Percentiles rank a stretch among this genome's conserved stretches.
These are phyloP conservation scores for Machimus atricapillus DNA, from an alignment of 2,888 invertebrate species.

Conservation along the genomic window DNA sequence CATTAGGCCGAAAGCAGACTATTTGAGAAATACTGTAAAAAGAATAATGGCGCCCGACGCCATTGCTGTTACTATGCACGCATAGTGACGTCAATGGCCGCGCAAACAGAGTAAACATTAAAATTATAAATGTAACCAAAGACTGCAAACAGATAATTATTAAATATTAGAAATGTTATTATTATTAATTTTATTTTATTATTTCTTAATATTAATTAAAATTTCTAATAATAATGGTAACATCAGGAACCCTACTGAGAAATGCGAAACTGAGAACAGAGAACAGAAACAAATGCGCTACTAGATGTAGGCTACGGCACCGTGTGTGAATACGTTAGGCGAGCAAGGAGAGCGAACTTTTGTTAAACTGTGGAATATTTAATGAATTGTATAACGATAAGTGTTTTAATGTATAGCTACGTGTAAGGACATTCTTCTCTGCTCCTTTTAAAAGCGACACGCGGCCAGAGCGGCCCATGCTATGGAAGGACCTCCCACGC, in stretches of 20 bases:
- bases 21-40: constrained; percentile 42
- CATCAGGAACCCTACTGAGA: constrained; percentile 15
- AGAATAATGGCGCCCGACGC: neutral
- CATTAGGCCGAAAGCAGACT: neutral
- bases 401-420: constrained; percentile 37
- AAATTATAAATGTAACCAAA: constrained; percentile 60
- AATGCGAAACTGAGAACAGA: constrained; percentile 20
- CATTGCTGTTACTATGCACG: neutral
- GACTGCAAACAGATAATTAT: constrained; percentile 65
- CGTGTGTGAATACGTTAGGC: constrained; percentile 21
- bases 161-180: constrained; percentile 61
- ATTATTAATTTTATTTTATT: constrained; percentile 50
- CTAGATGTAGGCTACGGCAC: constrained; percentile 12
- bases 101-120: constrained; percentile 51
- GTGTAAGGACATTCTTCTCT: constrained; percentile 36
- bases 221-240: constrained; percentile 38
- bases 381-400: constrained; percentile 30
- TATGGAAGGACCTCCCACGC: neutral
- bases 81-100: neutral
- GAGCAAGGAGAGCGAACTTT: neutral
- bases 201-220: constrained; percentile 40
- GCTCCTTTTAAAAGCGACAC: constrained; percentile 8
- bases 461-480: neutral
- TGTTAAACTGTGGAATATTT: constrained; percentile 38
- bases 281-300: constrained; percentile 22